These are phyloP conservation scores for Paedocypris sp. DNA, from an alignment of 2,113 vertebrate species.

Conservation along the genomic window DNA sequence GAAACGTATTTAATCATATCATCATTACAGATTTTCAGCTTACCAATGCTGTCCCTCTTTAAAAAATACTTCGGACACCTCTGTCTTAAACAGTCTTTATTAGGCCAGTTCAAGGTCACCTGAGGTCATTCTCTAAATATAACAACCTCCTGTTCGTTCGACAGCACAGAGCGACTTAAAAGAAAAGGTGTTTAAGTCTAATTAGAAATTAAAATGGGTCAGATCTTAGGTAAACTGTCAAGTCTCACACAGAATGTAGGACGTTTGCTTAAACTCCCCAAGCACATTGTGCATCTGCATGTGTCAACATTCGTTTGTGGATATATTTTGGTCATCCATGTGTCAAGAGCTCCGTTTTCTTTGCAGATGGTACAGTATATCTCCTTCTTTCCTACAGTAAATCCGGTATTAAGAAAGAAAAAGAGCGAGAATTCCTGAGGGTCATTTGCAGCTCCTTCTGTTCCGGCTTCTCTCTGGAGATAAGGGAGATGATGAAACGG, in stretches of 20 bases:
- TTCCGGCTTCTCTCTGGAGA: not conserved
- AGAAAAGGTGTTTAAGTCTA: not conserved
- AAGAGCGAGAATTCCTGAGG: not conserved
- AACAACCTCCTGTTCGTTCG: not conserved
- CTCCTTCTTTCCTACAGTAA: not conserved
- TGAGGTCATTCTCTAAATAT: too few species aligned
- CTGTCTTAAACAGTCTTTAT: too few species aligned
- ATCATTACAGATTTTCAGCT: too few species aligned
- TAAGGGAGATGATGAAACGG: not conserved
- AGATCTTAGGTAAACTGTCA: not conserved
- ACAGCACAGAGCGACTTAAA: not conserved
- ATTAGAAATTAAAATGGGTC: not conserved
- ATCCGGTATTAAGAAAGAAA: not conserved
- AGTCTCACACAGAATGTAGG: not conserved
- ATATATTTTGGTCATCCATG: not conserved
- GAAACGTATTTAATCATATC: too few species aligned
- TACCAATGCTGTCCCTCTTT: too few species aligned
- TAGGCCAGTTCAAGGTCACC: too few species aligned
- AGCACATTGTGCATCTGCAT: constrained; percentile 36
- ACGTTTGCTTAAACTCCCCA: constrained; percentile 14
- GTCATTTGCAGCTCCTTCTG: not conserved
- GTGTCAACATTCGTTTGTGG: constrained; percentile 19
- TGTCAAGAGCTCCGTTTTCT: not conserved
- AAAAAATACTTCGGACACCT: too few species aligned
- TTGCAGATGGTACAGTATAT: not conserved